Conservation (phyloP, 2,888 invertebrate species). For the Phasia obesa region DNA sequence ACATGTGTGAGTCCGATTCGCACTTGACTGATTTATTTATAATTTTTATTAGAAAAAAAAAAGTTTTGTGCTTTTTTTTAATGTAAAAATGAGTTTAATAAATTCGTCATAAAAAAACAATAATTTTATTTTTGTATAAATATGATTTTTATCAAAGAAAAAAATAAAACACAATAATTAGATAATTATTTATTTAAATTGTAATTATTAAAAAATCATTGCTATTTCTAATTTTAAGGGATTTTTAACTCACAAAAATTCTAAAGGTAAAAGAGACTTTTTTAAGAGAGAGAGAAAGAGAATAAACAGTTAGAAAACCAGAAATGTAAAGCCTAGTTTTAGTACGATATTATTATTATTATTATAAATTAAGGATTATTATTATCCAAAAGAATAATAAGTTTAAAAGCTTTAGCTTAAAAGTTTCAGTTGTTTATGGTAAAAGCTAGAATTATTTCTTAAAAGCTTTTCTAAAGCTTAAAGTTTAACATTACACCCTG, state of each 20-base stretch:
- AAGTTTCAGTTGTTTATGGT: too few relatives aligned
- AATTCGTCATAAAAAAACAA: conserved; percentile 36
- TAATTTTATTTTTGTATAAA: conserved; percentile 26
- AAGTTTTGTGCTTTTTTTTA: conserved; percentile 49
- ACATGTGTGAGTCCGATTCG: too few relatives aligned
- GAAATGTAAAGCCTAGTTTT: too few relatives aligned
- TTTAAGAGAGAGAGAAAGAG: not conserved
- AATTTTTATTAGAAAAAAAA: conserved; percentile 20
- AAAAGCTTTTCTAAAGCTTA: too few relatives aligned
- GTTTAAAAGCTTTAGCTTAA: too few relatives aligned
- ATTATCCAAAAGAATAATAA: too few relatives aligned
- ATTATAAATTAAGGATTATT: too few relatives aligned
- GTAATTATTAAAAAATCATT: not conserved
- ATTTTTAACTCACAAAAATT: not conserved
- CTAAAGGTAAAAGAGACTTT: not conserved
- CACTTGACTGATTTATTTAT: too few relatives aligned
- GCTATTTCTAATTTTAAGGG: too few relatives aligned
- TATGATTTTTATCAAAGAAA: not conserved
- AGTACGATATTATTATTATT: too few relatives aligned
- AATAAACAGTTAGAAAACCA: not conserved
- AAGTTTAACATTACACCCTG: too few relatives aligned
- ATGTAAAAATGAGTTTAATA: not conserved
- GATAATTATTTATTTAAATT: conserved; percentile 19
- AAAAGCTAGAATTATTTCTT: too few relatives aligned
- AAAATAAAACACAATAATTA: conserved; percentile 33